A percentile compares a stretch with the other conserved stretches of the same genome.
These are phyloP conservation scores for Eleutherodactylus coqui DNA, from an alignment of 2,797 vertebrate species.

Conservation along the genomic window DNA sequence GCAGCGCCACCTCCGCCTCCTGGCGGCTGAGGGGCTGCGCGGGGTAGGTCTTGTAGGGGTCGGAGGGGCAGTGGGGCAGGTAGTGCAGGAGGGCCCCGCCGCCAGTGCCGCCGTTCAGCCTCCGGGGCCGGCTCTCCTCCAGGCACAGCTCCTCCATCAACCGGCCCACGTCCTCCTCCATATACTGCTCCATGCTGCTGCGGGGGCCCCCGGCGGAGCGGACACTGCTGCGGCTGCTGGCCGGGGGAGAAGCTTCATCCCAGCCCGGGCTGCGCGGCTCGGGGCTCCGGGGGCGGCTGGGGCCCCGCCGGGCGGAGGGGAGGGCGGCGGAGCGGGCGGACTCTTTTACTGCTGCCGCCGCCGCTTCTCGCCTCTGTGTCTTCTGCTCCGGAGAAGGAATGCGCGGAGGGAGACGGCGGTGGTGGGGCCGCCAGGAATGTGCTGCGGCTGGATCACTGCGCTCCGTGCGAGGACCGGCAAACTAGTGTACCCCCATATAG, in stretches of 20 bases:
- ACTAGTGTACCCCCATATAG: not conserved
- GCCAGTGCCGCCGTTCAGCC: slow-evolving; percentile 62
- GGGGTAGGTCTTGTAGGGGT: slow-evolving; percentile 73
- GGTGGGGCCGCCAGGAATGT: slow-evolving; percentile 92
- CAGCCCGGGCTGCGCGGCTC: not conserved
- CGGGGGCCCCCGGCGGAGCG: slow-evolving; percentile 7
- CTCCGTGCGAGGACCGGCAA: not conserved
- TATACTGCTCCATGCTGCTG: slow-evolving; percentile 82
- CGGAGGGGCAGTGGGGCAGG: slow-evolving; percentile 79
- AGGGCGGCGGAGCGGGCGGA: slow-evolving; percentile 10
- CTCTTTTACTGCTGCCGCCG: slow-evolving; percentile 21
- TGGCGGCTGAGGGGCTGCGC: slow-evolving; percentile 78
- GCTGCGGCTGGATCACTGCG: slow-evolving; percentile 73
- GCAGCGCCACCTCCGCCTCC: slow-evolving; percentile 88
- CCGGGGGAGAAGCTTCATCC: not conserved
- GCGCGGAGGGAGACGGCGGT: slow-evolving; percentile 89
- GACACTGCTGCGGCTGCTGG: slow-evolving; percentile 31
- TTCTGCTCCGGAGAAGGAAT: slow-evolving; percentile 84
- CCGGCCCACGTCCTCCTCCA: slow-evolving; percentile 78
- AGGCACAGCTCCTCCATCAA: slow-evolving; percentile 82
- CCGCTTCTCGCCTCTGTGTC: not conserved
- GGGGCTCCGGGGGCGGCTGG: slow-evolving; percentile 47
- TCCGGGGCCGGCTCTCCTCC: slow-evolving; percentile 62
- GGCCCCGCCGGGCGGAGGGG: slow-evolving; percentile 53
- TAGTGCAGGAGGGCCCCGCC: slow-evolving; percentile 77